phyloP scores from a whole-genome alignment of 2,797 vertebrate genomes.

The Mastacembelus armatus region DNA sequence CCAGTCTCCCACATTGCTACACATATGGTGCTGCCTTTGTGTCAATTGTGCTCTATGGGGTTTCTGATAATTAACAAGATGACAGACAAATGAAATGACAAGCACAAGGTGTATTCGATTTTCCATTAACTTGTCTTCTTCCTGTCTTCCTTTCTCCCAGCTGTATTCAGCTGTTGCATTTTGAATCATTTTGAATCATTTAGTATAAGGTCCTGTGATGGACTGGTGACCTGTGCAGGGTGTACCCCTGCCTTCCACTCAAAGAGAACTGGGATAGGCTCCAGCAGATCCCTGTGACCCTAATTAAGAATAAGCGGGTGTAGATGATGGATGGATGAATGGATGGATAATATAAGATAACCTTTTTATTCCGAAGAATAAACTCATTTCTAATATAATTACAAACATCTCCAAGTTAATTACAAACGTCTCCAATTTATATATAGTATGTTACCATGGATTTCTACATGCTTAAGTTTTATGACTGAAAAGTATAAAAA shows the following conservation, averaged over 20 bases:
- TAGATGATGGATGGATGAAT: no score
- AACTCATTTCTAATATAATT: no score
- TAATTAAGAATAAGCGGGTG: no score
- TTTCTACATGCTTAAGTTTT: not conserved
- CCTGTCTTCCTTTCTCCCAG: constrained; percentile 14
- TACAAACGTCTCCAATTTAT: not conserved
- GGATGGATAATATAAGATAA: no score
- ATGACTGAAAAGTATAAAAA: not conserved
- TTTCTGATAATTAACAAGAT: constrained; percentile 82
- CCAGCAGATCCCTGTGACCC: no score
- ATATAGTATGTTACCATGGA: not conserved
- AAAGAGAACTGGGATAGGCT: no score
- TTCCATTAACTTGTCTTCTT: constrained; percentile 26
- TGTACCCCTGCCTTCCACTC: no score
- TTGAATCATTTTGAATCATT: constrained; percentile 19
- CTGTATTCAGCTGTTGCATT: constrained; percentile 11
- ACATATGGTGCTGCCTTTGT: constrained; percentile 76
- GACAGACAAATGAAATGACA: constrained; percentile 71
- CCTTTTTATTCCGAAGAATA: no score
- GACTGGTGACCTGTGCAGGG: no score
- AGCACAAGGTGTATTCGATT: constrained; percentile 60
- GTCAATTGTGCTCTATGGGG: constrained; percentile 75
- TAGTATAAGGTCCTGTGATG: no score
- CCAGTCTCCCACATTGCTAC: constrained; percentile 68
- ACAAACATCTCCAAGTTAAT: no score